These are phyloP conservation scores for Tricholauxania praeusta DNA, from an alignment of 2,888 invertebrate genomes.

Conservation along the genomic window DNA sequence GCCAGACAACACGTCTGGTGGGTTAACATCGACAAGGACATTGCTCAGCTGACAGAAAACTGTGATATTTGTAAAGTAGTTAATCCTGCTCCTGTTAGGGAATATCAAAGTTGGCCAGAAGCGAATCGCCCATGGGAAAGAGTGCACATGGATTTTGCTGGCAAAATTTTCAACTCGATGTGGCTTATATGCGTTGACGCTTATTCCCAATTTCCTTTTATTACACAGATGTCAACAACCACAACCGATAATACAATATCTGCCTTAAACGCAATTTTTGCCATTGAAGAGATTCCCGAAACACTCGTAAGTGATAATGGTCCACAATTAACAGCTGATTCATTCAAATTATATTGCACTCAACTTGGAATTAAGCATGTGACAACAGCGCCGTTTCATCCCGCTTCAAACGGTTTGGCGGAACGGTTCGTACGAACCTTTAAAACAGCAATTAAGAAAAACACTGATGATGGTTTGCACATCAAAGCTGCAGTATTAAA, in stretches of 20 bases:
- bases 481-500: conserved; percentile 30
- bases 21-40: conserved; percentile 38
- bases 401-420: conserved; percentile 39
- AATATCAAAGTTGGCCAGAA: conserved; percentile 44
- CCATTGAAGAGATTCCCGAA: conserved; percentile 50
- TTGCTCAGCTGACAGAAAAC: conserved; percentile 15
- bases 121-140: conserved; percentile 58
- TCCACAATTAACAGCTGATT: conserved; percentile 46
- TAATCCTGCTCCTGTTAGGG: conserved; percentile 28
- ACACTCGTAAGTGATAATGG: conserved; percentile 51
- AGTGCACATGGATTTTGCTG: conserved; percentile 66
- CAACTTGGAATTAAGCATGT: conserved; percentile 49
- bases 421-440: neutral
- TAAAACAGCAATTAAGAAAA: conserved; percentile 15
- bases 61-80: conserved; percentile 38
- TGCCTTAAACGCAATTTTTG: conserved; percentile 45
- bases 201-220: conserved; percentile 40
- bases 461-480: conserved; percentile 3
- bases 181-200: conserved; percentile 45
- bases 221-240: conserved; percentile 32
- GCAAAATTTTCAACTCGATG: conserved; percentile 52
- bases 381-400: conserved; percentile 48
- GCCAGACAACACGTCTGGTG: conserved; percentile 40
- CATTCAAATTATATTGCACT: conserved; percentile 47
- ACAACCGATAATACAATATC: conserved; percentile 33